Evolutionary conservation across 2,797 vertebrate genomes (phyloP), one percentile per base, ranked within the genome.

Genomic region (Gymnodraco acuticeps): DNA sequence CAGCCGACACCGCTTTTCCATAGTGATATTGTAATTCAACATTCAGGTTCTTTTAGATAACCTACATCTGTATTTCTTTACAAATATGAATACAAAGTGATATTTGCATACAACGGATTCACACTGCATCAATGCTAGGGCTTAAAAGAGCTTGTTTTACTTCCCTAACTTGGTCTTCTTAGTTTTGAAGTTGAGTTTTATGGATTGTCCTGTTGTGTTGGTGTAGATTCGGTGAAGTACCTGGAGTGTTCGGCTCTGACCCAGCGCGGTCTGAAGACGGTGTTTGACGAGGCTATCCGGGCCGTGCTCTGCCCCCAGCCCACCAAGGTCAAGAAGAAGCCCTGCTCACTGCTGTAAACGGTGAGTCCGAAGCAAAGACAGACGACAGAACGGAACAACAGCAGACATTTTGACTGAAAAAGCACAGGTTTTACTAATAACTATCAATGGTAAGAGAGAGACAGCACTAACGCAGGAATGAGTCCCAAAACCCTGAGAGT

Each of bases 301-400:
- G 97, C 97, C 0, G 97, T 98, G n/a, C 95, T 98, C 62, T 97
- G 96, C 65, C 97, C 97, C 0, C 96, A 96, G 82, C 96, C 97
- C 45, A 92, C 95, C 1, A 94, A 96, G 71, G 90, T 91, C 5
- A 97, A 96, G 90, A 96, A 96, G 88, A 93, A 93, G 38, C 61
- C 0, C 0, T 98, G 97, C 92, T 90, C 79, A 16, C 73, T 98
- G 84, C 94, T 98, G 75, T 98, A 89, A 94, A 82, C 0, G 91
- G 87, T 89, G 54, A 84, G 80, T 51, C 9, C 14, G 15, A 12
- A 1, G 11, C 33, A 3, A 15, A 23, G 10, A 43, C 33, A 2
- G 4, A 13, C 19, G 14, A 20, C 10, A 31, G 23, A 27, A 17
- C 12, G 4, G 4, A 42, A 17, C 7, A 10, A n/a, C 54, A 4